A percentile compares a stretch with the other conserved stretches of the same genome.
phyloP scores from a whole-genome alignment of 2,797 vertebrate genomes.

The Galaxias olidus region DNA sequence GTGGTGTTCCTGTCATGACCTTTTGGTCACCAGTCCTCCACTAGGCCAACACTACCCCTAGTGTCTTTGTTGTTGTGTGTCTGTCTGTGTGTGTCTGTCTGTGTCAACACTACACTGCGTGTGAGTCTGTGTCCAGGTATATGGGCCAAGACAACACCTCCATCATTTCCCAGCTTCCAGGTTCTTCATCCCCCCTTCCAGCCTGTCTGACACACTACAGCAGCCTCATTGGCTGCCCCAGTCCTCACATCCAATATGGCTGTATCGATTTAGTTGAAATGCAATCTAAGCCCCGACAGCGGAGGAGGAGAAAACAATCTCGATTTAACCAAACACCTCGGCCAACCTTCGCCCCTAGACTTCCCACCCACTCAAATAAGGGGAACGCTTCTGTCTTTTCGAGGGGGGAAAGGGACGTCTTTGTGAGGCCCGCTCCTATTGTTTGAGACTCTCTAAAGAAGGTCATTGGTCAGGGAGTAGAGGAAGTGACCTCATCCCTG shows the following conservation, averaged over 20 bases:
- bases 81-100: not conserved
- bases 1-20: too few relatives aligned
- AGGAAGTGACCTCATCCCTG: conserved; percentile 60
- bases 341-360: conserved; percentile 42
- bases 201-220: conserved; percentile 47
- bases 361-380: conserved; percentile 38
- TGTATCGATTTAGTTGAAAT: conserved; percentile 75
- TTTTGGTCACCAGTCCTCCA: too few relatives aligned
- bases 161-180: conserved; percentile 1
- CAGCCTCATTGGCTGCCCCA: conserved; percentile 72
- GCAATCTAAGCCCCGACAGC: conserved; percentile 66
- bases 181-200: conserved; percentile 42
- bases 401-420: conserved; percentile 23
- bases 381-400: conserved; percentile 57
- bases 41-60: too few relatives aligned
- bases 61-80: too few relatives aligned
- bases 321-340: conserved; percentile 72
- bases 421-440: conserved; percentile 37
- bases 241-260: conserved; percentile 70
- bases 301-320: conserved; percentile 66
- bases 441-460: conserved; percentile 32
- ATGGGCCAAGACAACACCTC: not conserved
- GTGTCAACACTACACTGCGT: too few relatives aligned
- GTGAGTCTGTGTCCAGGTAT: conserved; percentile 1
- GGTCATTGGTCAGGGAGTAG: conserved; percentile 34